A percentile compares a stretch with the other conserved stretches of the same genome.
Evolutionary conservation across 2,888 invertebrate species (phyloP).

Genomic region (Ormyrus pomaceus): DNA sequence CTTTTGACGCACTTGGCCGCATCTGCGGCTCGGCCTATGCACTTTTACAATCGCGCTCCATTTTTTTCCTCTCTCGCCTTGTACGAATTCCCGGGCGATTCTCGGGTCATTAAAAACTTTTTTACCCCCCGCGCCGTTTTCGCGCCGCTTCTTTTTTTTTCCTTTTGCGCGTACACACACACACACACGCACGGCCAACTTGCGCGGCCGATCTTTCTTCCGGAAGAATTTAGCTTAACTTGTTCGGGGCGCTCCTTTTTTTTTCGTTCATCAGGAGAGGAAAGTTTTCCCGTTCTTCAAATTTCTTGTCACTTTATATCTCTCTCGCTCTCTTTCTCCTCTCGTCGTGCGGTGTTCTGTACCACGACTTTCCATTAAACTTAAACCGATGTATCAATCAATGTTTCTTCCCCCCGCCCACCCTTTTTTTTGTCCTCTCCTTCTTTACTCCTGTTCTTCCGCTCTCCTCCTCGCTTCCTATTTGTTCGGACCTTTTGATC

Average conservation of each 20-base stretch:
- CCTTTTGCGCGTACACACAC: no score
- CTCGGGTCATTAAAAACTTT: constrained; percentile 46
- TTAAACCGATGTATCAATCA: constrained; percentile 56
- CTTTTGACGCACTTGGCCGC: constrained; percentile 40
- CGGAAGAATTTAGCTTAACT: constrained; percentile 26
- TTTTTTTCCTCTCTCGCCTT: background rate
- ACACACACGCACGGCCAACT: background rate
- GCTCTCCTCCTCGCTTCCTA: constrained; percentile 5
- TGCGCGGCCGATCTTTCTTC: constrained; percentile 21
- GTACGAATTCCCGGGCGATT: constrained; percentile 31
- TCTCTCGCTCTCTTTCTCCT: background rate
- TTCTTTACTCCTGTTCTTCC: background rate
- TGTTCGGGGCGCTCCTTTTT: background rate
- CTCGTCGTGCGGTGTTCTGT: background rate
- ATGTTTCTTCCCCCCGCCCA: constrained; percentile 27
- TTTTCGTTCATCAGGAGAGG: constrained; percentile 34
- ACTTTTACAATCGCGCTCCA: constrained; percentile 37
- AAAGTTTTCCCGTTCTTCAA: constrained; percentile 50
- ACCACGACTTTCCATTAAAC: constrained; percentile 51
- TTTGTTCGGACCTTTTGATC: constrained; percentile 42
- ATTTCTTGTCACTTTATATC: constrained; percentile 47
- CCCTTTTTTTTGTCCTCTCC: background rate
- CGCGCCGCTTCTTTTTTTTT: background rate
- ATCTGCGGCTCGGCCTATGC: constrained; percentile 24
- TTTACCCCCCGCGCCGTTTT: background rate